Evolutionary conservation across 1,140 invertebrate genomes (phyloP), one percentile per base, ranked within the genome.

Genomic region (Agraylea sexmaculata): DNA sequence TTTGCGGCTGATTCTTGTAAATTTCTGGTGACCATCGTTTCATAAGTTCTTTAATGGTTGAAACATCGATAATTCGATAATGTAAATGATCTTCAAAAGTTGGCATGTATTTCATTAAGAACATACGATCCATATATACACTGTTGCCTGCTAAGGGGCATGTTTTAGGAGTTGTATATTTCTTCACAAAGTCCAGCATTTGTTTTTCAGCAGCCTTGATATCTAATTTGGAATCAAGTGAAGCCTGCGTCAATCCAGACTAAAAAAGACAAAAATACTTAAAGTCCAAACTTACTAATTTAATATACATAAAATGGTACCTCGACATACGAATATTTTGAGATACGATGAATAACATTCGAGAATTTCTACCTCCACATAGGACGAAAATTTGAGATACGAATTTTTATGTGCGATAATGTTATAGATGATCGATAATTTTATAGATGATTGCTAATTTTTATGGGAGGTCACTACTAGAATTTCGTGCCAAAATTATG

Each of bases 21-120:
- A 78, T 55, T 22, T 68, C 56, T 3, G 70, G 69, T 59, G 79
- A 78, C 88, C 89, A 93, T 16, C 86, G 59, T 34, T 73, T 71
- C 19, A 64, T 73, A 47, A 96, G 53, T 66, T 95, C 91, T 61
- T 94, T 95, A 1, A 96, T 63, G 2, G 82, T 75, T 21, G 83
- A 88, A 3, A 95, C 90, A 74, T 98, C 93, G 36, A 97, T 79
- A 16, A 90, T 81, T 53, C 92, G 74, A 63, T 97, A 95, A 62
- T 96, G 89, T 39, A 96, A 66, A 61, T 91, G 85, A 8, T 78
- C 53, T 53, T 83, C 55, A 11, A 91, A 55, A 23, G 48, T 60
- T 1, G 86, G 83, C 77, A 90, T 83, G 50, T 80, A 75, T 61
- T 81, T 83, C 1, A 53, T 45, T 21, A 93, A 46, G 62, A 92